These are phyloP conservation scores for Felis catus DNA, from an alignment of 2,113 vertebrate genomes.

Conservation along the genomic window F.catus_Fca126_mat1.0 CM031416.1:73556501-73557000, in stretches of 20 bases:
- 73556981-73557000: no score
- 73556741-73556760: not conserved
- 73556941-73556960: not conserved
- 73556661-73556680: not conserved
- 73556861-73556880: not conserved
- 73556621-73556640: constrained; percentile 1
- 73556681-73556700: not conserved
- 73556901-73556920: not conserved
- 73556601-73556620: no score
- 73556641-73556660: not conserved
- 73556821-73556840: not conserved
- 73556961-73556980: not conserved
- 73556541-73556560: no score
- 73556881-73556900: not conserved
- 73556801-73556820: not conserved
- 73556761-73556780: not conserved
- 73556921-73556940: not conserved
- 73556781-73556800: not conserved
- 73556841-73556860: not conserved
- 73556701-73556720: not conserved
- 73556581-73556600: no score
- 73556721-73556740: not conserved
- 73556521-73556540: no score
- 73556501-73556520: no score
- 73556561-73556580: no score